These are phyloP conservation scores for Melanotaenia parkinsoni DNA, from an alignment of 2,797 vertebrate species.

Conservation along the genomic window DNA sequence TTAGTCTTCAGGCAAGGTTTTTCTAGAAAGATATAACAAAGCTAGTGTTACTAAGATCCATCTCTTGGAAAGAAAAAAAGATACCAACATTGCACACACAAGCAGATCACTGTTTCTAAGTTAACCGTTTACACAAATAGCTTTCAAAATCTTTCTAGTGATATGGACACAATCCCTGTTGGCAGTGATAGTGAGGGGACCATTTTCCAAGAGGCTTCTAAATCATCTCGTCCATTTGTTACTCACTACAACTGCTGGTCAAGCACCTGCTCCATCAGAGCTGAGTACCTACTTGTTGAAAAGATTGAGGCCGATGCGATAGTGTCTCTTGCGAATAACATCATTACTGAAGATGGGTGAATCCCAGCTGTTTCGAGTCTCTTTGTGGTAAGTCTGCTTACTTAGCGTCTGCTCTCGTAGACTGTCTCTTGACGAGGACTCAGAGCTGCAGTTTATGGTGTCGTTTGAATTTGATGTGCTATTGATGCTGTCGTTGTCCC, in stretches of 20 bases:
- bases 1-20: conserved; percentile 3
- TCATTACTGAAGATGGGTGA: conserved; percentile 98
- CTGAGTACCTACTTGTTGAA: conserved; percentile 94
- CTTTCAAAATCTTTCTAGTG: conserved; percentile 6
- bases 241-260: conserved; percentile 6
- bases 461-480: conserved; percentile 99
- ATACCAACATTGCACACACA: neutral
- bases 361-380: conserved; percentile 98
- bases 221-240: conserved; percentile 2
- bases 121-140: neutral
- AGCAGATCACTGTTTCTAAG: neutral
- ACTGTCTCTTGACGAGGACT: conserved; percentile 95
- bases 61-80: neutral
- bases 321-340: conserved; percentile 94
- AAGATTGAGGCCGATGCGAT: conserved; percentile 96
- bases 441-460: conserved; percentile 98
- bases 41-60: neutral
- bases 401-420: conserved; percentile 94
- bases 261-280: conserved; percentile 26
- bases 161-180: conserved; percentile 11
- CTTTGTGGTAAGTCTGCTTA: conserved; percentile 98
- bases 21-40: neutral
- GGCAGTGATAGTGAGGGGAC: neutral
- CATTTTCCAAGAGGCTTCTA: conserved; percentile 12
- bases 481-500: conserved; percentile 98